Conservation (phyloP, 92 coral and sea anemone species). For the Epizoanthus rinbou region DNA sequence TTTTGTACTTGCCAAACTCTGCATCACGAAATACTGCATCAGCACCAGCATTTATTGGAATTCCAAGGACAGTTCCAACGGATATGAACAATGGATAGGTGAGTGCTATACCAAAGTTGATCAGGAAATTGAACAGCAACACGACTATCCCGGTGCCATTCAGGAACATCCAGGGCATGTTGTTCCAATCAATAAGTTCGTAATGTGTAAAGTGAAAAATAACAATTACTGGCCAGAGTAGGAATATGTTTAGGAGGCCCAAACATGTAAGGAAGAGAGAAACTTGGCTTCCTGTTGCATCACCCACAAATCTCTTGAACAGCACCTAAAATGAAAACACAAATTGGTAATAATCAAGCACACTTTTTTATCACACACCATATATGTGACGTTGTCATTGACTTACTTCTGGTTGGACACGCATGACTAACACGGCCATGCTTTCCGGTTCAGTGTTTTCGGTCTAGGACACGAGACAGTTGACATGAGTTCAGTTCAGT, state of each 20-base stretch:
- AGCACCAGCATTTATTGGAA: conserved; percentile 83
- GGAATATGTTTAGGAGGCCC: conserved; percentile 62
- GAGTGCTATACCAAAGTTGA: conserved; percentile 90
- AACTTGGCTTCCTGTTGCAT: conserved; percentile 74
- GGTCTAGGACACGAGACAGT: too few relatives aligned
- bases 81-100: conserved; percentile 91
- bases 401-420: too few relatives aligned
- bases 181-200: conserved; percentile 68
- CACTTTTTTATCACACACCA: neutral
- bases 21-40: conserved; percentile 76
- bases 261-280: conserved; percentile 78
- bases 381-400: too few relatives aligned
- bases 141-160: conserved; percentile 70
- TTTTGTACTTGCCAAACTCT: conserved; percentile 64
- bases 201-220: conserved; percentile 74
- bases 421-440: too few relatives aligned
- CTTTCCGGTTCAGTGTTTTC: too few relatives aligned
- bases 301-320: conserved; percentile 70
- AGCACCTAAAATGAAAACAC: conserved; percentile 46
- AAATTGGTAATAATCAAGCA: neutral
- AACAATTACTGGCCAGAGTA: conserved; percentile 80
- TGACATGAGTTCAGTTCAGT: too few relatives aligned
- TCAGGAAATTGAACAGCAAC: conserved; percentile 71
- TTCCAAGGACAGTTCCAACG: conserved; percentile 87
- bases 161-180: conserved; percentile 79